phyloP scores from a whole-genome alignment of 2,797 vertebrate genomes.

The Danio tinwini region DNA sequence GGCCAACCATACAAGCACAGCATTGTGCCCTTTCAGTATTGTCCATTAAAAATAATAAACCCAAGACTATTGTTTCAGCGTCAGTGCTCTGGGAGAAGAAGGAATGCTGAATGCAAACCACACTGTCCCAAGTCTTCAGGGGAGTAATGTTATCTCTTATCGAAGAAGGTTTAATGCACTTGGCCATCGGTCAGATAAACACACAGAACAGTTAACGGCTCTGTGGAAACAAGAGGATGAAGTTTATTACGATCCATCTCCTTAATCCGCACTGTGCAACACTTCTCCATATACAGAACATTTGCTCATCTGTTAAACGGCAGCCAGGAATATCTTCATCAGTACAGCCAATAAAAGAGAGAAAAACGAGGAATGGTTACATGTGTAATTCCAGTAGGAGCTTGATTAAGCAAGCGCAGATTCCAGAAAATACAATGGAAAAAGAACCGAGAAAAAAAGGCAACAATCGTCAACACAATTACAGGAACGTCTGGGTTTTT shows the following conservation, averaged over 20 bases:
- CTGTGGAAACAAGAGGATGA: constrained; percentile 37
- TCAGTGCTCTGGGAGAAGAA: neutral
- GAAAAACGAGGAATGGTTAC: constrained; percentile 8
- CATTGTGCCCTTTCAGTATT: constrained; percentile 14
- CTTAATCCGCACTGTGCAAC: constrained; percentile 34
- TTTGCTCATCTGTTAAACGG: constrained; percentile 21
- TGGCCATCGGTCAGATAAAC: constrained; percentile 38
- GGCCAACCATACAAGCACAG: constrained; percentile 13
- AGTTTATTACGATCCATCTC: constrained; percentile 32
- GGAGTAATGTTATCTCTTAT: constrained; percentile 35
- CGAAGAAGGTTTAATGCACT: constrained; percentile 32
- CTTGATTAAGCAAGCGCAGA: constrained; percentile 16
- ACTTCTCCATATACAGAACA: constrained; percentile 14
- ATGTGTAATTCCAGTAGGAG: constrained; percentile 24
- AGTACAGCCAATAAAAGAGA: constrained; percentile 23
- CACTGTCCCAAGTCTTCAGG: constrained; percentile 12
- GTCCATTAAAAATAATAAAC: constrained; percentile 36
- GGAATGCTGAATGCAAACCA: constrained; percentile 24
- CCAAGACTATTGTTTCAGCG: constrained; percentile 26
- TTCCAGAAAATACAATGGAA: constrained; percentile 15
- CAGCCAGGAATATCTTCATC: constrained; percentile 36
- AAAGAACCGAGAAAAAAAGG: neutral
- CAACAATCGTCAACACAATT: constrained; percentile 29
- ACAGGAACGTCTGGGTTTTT: constrained; percentile 19
- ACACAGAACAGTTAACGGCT: constrained; percentile 29